A percentile compares a stretch with the other conserved stretches of the same genome.
phyloP scores from a whole-genome alignment of 2,888 invertebrate genomes.

The Nephrotoma guestfalica region DNA sequence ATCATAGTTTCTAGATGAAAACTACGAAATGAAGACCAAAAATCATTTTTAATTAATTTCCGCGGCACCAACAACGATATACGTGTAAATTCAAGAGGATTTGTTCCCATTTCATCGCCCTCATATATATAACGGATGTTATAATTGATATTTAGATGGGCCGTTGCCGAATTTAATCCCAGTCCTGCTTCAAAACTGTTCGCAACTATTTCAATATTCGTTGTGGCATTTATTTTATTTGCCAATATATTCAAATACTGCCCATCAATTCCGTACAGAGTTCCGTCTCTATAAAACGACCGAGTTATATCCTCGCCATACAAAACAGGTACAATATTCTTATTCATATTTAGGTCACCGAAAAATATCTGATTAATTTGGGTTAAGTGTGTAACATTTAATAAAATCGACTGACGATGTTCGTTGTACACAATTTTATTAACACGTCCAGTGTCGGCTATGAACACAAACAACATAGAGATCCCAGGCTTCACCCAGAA shows the following conservation, averaged over 20 bases:
- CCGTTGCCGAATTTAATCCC: not conserved
- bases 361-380: not conserved
- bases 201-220: not conserved
- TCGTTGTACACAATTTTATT: not conserved
- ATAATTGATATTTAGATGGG: not conserved
- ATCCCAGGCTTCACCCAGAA: not conserved
- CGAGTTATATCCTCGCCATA: not conserved
- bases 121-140: not conserved
- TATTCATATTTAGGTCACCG: not conserved
- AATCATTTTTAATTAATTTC: not conserved
- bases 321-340: not conserved
- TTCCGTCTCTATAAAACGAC: not conserved
- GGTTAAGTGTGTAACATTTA: not conserved
- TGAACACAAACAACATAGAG: not conserved
- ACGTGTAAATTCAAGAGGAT: not conserved
- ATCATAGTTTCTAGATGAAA: not conserved
- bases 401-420: not conserved
- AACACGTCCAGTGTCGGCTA: not conserved
- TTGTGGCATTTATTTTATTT: not conserved
- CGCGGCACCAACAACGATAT: not conserved
- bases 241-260: not conserved
- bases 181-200: not conserved
- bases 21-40: not conserved
- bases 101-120: not conserved
- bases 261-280: not conserved